Evolutionary conservation across 2,797 vertebrate genomes (phyloP), one percentile per base, ranked within the genome.

Genomic region (Rhincodon typus): DNA sequence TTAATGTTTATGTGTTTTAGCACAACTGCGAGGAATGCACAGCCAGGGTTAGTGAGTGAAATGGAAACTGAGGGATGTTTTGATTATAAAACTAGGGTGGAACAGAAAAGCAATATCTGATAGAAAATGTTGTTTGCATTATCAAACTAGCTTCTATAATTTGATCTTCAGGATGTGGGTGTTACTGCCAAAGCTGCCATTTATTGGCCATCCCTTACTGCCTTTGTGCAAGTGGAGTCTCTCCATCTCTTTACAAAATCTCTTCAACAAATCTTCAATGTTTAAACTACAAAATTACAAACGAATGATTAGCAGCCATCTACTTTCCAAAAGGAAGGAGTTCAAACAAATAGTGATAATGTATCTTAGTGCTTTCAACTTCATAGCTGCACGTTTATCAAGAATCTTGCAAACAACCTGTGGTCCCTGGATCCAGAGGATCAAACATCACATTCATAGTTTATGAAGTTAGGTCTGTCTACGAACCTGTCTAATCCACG

Each of bases 241-340:
- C 42, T 38, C 38, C 23, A 10, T 7, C 17, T 21, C 23, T 25
- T 21, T 15, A 86, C 6, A 23, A 86, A 86, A 50, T 50, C 84
- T 86, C 25, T 19, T 8, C 46, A 46, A 46, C 84, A 86, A 86
- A 46, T 86, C 84, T 46, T 46, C 84, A 86, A 82, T 42, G 77
- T 82, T 82, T 38, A 82, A 82, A 86, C 23, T 86, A 86, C 84
- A 86, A 50, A 27, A 86, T 86, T 42, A 86, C 84, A 86, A 50
- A 86, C 25, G 84, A 86, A 86, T 86, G 21, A 50, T 86, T 21
- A 50, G 25, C 50, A 46, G 46, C 38, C 21, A 86, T 27, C 84
- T 27, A 27, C 19, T 50, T 86, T 86, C 21, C 84, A 46, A 23
- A 86, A 50, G 46, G 27, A 84, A 86, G 84, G 84, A 86, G 46